phyloP scores from a whole-genome alignment of 2,797 vertebrate species.

The Bucorvus abyssinicus region DNA sequence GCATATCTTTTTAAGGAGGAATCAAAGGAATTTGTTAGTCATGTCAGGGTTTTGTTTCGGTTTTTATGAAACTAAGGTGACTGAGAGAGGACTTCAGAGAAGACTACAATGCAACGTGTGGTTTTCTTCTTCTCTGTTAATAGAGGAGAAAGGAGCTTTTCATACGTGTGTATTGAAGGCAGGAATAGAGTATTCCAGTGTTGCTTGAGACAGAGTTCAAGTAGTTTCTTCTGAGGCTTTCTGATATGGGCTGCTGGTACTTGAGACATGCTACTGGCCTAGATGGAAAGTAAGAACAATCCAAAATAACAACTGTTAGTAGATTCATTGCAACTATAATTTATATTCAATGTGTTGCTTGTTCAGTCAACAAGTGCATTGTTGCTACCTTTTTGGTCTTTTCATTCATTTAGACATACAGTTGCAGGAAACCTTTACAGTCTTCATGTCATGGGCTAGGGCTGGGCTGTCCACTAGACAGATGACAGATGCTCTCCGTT shows the following conservation, averaged over 20 bases:
- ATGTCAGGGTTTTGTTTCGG: background rate
- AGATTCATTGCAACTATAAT: background rate
- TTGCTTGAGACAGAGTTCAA: background rate
- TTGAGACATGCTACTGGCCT: background rate
- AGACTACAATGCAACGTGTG: background rate
- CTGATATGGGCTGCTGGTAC: background rate
- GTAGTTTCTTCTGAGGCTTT: background rate
- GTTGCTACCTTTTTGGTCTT: background rate
- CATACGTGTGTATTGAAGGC: background rate
- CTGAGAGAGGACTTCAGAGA: background rate
- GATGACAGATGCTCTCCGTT: too few relatives aligned
- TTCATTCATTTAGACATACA: background rate
- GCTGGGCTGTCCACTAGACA: too few relatives aligned
- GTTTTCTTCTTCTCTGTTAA: background rate
- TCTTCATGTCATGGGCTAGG: too few relatives aligned
- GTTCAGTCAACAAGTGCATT: background rate
- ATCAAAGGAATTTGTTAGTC: background rate
- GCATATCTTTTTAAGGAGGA: background rate
- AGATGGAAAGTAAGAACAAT: background rate
- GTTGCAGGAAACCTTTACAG: background rate
- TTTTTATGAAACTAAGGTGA: background rate
- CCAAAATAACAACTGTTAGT: background rate
- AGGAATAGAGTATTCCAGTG: background rate
- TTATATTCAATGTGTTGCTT: background rate
- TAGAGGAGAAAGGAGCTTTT: background rate